Conservation (phyloP, 2,797 vertebrate genomes). For the Diplodus puntazzo region DNA sequence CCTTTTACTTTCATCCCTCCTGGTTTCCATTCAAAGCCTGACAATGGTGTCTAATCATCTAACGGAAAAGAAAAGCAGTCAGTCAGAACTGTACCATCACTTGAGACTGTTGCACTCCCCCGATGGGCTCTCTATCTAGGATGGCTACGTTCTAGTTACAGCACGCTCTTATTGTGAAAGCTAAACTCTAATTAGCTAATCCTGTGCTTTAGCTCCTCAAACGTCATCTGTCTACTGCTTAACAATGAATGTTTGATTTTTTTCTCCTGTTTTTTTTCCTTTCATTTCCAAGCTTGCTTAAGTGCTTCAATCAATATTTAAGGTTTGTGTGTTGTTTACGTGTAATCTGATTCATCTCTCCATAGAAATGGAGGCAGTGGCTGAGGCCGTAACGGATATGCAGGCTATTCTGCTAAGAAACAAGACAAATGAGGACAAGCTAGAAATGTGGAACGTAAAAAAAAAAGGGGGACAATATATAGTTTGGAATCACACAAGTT, state of each 20-base stretch:
- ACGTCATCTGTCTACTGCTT: constrained; percentile 36
- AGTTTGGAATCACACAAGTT: constrained; percentile 40
- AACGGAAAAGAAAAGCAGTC: constrained; percentile 72
- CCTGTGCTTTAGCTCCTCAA: constrained; percentile 44
- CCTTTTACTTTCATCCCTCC: constrained; percentile 73
- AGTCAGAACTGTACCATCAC: constrained; percentile 63
- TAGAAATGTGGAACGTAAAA: constrained; percentile 51
- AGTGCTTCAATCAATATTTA: constrained; percentile 30
- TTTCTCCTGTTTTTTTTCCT: constrained; percentile 24
- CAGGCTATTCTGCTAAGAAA: constrained; percentile 59
- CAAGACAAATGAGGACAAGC: constrained; percentile 63
- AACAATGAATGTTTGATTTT: constrained; percentile 12
- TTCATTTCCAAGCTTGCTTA: constrained; percentile 1
- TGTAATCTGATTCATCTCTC: constrained; percentile 72
- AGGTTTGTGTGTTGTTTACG: constrained; percentile 58
- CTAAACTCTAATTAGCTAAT: constrained; percentile 73
- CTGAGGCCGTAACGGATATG: constrained; percentile 75
- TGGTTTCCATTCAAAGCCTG: constrained; percentile 73
- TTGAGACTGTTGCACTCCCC: constrained; percentile 58
- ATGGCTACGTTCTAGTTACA: constrained; percentile 65
- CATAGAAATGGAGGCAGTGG: constrained; percentile 82
- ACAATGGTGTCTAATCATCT: constrained; percentile 79
- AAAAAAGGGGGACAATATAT: constrained; percentile 68
- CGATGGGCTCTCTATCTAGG: constrained; percentile 52
- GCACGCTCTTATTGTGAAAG: constrained; percentile 60